These are phyloP conservation scores for Silurus aristotelis DNA, from an alignment of 2,797 vertebrate species.

Conservation along the genomic window DNA sequence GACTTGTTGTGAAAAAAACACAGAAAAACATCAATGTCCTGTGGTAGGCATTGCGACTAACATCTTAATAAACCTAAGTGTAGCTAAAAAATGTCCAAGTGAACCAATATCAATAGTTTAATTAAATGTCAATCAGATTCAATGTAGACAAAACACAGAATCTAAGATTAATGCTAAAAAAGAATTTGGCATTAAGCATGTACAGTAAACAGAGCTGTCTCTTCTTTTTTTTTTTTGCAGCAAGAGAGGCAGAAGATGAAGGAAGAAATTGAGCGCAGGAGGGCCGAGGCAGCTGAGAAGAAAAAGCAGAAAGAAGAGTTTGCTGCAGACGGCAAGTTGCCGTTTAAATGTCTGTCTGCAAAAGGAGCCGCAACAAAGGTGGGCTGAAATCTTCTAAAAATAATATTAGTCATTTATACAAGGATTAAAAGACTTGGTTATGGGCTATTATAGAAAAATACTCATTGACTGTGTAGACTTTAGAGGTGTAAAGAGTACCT, in stretches of 20 bases:
- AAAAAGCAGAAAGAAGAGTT: constrained; percentile 86
- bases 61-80: background rate
- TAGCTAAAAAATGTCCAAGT: background rate
- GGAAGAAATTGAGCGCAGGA: constrained; percentile 93
- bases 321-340: constrained; percentile 75
- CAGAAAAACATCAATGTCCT: background rate
- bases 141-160: background rate
- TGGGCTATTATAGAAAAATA: background rate
- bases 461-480: background rate
- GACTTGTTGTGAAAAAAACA: background rate
- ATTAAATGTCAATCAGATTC: background rate
- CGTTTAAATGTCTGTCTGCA: constrained; percentile 84
- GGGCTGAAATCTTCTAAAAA: constrained; percentile 29
- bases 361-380: constrained; percentile 94
- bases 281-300: constrained; percentile 94
- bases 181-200: too few relatives aligned
- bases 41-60: background rate
- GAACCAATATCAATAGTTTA: too few relatives aligned
- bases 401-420: background rate
- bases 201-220: background rate
- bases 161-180: background rate
- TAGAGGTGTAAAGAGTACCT: too few relatives aligned
- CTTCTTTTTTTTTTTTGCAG: constrained; percentile 64
- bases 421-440: background rate
- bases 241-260: constrained; percentile 93